Evolutionary conservation across 1,140 invertebrate genomes (phyloP).

Genomic region (Ectropis grisescens): DNA sequence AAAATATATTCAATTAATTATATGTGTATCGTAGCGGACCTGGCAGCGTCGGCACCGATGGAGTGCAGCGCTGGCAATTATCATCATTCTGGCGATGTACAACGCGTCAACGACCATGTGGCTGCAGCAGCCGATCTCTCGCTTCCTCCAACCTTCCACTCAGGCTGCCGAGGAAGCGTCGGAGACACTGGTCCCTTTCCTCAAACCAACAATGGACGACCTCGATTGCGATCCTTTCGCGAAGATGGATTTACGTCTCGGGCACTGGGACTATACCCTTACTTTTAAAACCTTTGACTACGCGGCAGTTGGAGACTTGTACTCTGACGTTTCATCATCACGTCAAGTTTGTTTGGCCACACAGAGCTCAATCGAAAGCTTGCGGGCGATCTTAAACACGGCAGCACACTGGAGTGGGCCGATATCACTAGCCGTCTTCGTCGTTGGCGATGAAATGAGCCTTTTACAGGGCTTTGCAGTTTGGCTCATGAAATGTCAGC

Average conservation of each 20-base stretch:
- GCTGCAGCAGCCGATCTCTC: conserved; percentile 65
- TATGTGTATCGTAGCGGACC: no score
- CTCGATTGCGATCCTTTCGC: conserved; percentile 65
- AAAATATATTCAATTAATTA: no score
- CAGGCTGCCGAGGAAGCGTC: conserved; percentile 41
- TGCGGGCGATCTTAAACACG: conserved; percentile 82
- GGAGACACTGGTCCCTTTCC: conserved; percentile 17
- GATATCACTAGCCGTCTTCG: conserved; percentile 88
- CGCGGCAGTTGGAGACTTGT: conserved; percentile 76
- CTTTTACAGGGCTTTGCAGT: conserved; percentile 78
- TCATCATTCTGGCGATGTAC: conserved; percentile 75
- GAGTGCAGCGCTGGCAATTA: conserved; percentile 76
- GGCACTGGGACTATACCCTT: conserved; percentile 83
- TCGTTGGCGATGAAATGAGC: conserved; percentile 81
- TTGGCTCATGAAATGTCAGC: conserved; percentile 82
- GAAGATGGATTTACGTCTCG: conserved; percentile 75
- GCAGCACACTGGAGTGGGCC: conserved; percentile 87
- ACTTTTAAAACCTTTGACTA: conserved; percentile 84
- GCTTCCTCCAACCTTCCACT: conserved; percentile 12
- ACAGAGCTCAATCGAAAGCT: conserved; percentile 85
- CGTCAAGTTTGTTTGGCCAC: conserved; percentile 84
- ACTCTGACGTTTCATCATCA: conserved; percentile 65
- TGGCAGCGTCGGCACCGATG: conserved; percentile 75
- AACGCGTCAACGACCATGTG: conserved; percentile 79
- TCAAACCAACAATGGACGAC: no score